phyloP scores from a whole-genome alignment of 2,797 vertebrate species.

The Gymnocypris eckloni region DNA sequence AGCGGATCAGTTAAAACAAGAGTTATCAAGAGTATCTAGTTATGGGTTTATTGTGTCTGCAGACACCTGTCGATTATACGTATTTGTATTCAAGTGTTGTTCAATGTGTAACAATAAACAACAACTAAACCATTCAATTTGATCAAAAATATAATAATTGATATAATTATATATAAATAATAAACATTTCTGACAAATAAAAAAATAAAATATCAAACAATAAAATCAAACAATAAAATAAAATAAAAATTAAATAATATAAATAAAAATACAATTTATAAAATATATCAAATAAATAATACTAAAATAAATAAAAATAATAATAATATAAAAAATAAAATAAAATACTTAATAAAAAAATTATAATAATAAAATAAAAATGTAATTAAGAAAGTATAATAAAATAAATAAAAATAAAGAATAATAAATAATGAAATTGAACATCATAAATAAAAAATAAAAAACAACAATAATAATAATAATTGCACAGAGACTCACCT shows the following conservation, averaged over 20 bases:
- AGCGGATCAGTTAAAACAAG: slow-evolving; percentile 60
- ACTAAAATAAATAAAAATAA: background rate
- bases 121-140: background rate
- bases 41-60: background rate
- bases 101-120: background rate
- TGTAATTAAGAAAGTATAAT: too few species aligned
- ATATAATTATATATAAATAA: background rate
- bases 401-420: too few species aligned
- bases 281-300: background rate
- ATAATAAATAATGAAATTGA: background rate
- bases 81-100: background rate
- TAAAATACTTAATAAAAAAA: too few species aligned
- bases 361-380: too few species aligned
- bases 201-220: background rate
- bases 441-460: background rate
- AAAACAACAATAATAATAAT: background rate
- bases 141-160: background rate
- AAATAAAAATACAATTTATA: background rate
- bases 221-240: background rate
- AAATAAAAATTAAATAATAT: background rate
- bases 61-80: background rate
- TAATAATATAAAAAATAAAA: too few species aligned
- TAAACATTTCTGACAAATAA: background rate
- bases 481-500: slow-evolving; percentile 75
- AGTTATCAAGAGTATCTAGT: background rate